Base-by-base conservation (phyloP, 2,113 vertebrate genomes). In the Zapornia atra region DNA sequence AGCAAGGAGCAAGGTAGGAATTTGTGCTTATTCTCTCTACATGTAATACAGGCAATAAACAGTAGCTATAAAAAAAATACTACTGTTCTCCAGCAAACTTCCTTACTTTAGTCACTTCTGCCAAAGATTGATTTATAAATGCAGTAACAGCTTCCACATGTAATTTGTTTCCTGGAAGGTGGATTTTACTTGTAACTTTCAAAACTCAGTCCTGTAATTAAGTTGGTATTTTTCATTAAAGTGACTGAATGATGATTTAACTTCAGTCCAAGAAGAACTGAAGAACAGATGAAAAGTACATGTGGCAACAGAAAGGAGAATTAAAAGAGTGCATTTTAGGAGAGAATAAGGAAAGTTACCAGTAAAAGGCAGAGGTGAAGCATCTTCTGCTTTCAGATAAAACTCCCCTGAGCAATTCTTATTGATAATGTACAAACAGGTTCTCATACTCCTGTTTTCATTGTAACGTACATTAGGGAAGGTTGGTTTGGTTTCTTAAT, bases 1-100 rank as follows among this genome's bases (percentile, higher is more conserved):
- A 99, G 99, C 98, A 99, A 99, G 92, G 99, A 99, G 84, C 99
- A 99, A 98, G 99, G 99, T 99, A 98, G 88, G 88, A 40, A 82
- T 65, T 73, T n/a, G 21, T 84, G 16, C 38, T 89, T 87, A 34
- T 50, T 81, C n/a, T 83, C 33, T 83, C 31, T 40, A 8, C 3
- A 7, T 73, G 21, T n/a, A 72, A 38, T 16, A 36, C 9, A 16
- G 19, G 15, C 7, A 20, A 86, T 46, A 84, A 93, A 78, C 60
- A 20, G 44, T 46, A 82, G 11, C 19, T 3, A 19, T 53, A 26
- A 53, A 79, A 38, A 38, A 6, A 61, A 56, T 68, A 18, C 38
- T 73, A 36, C 50, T 40, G 2, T 64, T 76, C 21, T 94, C 13
- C 59, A 85, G 11, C 19, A 50, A 48, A 46, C 11, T 79, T 66